These are phyloP conservation scores for Lasioglossum leucozonium DNA, from an alignment of 2,888 invertebrate species.

Conservation along the genomic window DNA sequence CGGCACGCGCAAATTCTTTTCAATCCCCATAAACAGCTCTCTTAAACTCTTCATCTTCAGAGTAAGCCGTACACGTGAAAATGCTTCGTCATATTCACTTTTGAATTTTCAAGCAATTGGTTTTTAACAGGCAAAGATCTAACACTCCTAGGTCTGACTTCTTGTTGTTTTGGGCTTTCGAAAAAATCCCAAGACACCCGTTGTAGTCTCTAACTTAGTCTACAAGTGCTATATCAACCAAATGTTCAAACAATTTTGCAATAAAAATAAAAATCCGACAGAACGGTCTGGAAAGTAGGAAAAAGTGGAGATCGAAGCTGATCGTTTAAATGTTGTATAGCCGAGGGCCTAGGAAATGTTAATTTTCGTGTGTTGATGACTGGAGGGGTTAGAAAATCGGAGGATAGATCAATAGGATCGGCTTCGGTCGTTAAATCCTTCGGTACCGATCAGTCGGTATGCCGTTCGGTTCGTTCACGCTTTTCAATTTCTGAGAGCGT, in stretches of 20 bases:
- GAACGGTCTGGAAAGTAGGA: neutral
- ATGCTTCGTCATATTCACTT: neutral
- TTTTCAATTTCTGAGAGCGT: slow-evolving; percentile 43
- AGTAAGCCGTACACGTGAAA: neutral
- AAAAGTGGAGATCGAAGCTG: neutral
- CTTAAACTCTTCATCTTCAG: neutral
- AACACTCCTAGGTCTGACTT: too few relatives aligned
- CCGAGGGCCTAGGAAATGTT: neutral
- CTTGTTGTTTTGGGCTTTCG: too few relatives aligned
- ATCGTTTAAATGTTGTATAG: neutral
- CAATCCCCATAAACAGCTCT: neutral
- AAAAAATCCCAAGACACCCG: too few relatives aligned
- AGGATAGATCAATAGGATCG: neutral
- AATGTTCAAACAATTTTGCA: too few relatives aligned
- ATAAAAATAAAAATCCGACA: too few relatives aligned
- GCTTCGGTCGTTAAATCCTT: neutral
- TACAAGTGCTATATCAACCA: too few relatives aligned
- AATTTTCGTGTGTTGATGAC: neutral
- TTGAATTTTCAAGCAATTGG: neutral
- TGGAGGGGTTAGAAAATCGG: neutral
- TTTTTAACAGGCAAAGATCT: too few relatives aligned
- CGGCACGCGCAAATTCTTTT: neutral
- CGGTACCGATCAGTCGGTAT: neutral
- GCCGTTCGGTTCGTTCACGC: slow-evolving; percentile 26
- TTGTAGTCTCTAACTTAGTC: too few relatives aligned